Base-by-base conservation (phyloP, 2,888 invertebrate species). In the Camponotus fellah region DNA sequence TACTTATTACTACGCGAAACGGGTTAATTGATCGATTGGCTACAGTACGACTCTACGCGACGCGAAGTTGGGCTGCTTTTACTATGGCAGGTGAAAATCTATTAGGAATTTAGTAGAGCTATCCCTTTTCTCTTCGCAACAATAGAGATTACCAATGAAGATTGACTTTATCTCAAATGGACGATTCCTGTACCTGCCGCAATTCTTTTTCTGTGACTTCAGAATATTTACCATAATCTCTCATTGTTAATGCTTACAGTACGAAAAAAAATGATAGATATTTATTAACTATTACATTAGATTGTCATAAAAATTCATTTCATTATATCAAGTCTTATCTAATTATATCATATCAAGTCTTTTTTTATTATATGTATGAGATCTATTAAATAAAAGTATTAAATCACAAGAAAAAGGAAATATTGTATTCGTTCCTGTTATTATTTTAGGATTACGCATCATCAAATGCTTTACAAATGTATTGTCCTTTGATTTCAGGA, bases 21-120 rank as follows among this genome's bases (percentile, higher is more conserved):
- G 60, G 58, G 79, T 71, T 80, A 80, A 80, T 80, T 80, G 79
- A 80, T 80, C 79, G 79, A 80, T 80, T 80, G 79, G 79, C 79
- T 71, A 71, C 71, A 12, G 79, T 71, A 80, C 71, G 60, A 80
- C 79, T 80, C 71, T 60, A 37, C 71, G 46, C 71, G 60, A 58
- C 34, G 79, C 79, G 71, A 71, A 58, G 79, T 60, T 53, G 71
- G 34, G 60, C 37, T 58, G 79, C 77, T 79, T 69, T 79, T 60
- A 71, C 60, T 71, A 71, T 80, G 79, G 71, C 79, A 80, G 79
- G 79, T 71, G 79, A 80, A 80, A 80, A 80, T 80, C 79, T 80
- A 80, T 80, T 80, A 80, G 79, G 37, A 80, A 80, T 80, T 80
- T 80, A 71, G 37, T 46, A 56, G 60, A 17, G 21, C 17, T 77